A percentile compares a stretch with the other conserved stretches of the same genome.
phyloP scores from a whole-genome alignment of 1,140 invertebrate genomes.

The Acromyrmex echinatior region DNA sequence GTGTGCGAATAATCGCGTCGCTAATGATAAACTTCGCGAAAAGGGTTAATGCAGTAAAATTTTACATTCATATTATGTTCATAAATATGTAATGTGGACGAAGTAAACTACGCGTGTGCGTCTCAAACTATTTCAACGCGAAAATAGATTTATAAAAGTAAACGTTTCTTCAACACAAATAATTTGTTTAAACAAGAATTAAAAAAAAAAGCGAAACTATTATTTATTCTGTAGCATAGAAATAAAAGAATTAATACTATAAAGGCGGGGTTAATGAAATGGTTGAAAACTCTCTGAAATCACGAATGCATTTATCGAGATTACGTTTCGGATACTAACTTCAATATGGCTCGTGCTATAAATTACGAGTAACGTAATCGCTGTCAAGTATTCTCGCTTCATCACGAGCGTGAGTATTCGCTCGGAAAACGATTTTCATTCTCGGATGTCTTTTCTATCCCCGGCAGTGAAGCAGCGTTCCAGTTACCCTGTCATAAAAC shows the following conservation, averaged over 20 bases:
- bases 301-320: background rate
- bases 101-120: background rate
- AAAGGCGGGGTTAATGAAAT: conserved; percentile 31
- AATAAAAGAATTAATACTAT: background rate
- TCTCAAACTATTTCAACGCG: background rate
- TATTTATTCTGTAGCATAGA: background rate
- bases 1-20: conserved; percentile 56
- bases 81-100: background rate
- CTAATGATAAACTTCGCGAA: conserved; percentile 36
- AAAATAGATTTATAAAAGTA: background rate
- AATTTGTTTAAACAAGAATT: conserved; percentile 18
- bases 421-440: conserved; percentile 48
- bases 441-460: conserved; percentile 50
- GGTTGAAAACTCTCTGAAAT: conserved; percentile 12
- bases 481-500: conserved; percentile 50
- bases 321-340: conserved; percentile 20
- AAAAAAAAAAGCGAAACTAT: background rate
- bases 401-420: conserved; percentile 19
- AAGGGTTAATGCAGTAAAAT: conserved; percentile 18
- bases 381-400: conserved; percentile 32
- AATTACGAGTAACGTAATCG: conserved; percentile 51
- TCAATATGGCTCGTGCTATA: conserved; percentile 1
- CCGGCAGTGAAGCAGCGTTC: conserved; percentile 15
- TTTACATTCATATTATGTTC: background rate
- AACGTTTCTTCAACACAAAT: background rate